These are phyloP conservation scores for Nephrotoma guestfalica DNA, from an alignment of 2,888 invertebrate species.

Conservation along the genomic window DNA sequence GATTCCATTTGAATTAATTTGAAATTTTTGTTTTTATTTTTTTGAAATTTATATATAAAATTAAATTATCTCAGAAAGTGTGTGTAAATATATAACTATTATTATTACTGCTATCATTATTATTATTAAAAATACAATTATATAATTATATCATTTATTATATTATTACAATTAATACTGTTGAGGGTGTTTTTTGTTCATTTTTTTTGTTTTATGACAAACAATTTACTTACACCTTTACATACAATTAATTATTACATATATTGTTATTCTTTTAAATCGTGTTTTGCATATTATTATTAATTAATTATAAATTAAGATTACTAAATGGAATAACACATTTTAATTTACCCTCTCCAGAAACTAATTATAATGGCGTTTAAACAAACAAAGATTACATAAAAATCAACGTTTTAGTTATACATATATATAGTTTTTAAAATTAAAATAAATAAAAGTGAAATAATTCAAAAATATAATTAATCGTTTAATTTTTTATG, in stretches of 20 bases:
- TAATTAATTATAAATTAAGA: background rate
- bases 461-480: background rate
- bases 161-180: background rate
- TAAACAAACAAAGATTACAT: background rate
- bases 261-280: background rate
- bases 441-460: background rate
- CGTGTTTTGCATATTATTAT: background rate
- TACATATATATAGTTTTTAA: background rate
- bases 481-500: background rate
- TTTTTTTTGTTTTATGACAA: background rate
- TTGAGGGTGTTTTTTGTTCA: background rate
- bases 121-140: background rate
- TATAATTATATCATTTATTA: background rate
- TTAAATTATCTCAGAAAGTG: background rate
- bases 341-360: background rate
- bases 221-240: background rate
- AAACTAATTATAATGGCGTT: background rate
- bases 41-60: background rate
- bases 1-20: constrained; percentile 89
- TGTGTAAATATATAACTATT: constrained; percentile 2
- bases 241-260: background rate
- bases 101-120: background rate
- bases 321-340: background rate
- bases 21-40: background rate
- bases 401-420: background rate